A percentile compares a stretch with the other conserved stretches of the same genome.
Evolutionary conservation across 1,140 invertebrate genomes (phyloP).

Genomic region (Steinernema feltiae): DNA sequence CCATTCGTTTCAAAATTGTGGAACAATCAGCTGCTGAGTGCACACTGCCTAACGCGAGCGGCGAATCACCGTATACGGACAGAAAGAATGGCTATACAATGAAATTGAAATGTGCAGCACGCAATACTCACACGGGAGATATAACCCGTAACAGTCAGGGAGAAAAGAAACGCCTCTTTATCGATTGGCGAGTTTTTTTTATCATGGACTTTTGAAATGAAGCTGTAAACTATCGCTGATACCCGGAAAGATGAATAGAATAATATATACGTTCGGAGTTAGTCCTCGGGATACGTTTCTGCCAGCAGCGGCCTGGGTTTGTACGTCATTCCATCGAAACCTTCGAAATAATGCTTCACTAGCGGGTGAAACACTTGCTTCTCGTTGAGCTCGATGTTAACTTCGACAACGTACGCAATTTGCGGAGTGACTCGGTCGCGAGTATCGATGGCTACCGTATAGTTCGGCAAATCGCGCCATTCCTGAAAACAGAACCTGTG

Average conservation of each 20-base stretch:
- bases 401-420: conserved; percentile 59
- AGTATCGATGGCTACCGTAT: conserved; percentile 60
- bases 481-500: conserved; percentile 55
- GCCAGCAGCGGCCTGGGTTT: background rate
- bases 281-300: background rate
- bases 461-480: conserved; percentile 59
- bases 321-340: conserved; percentile 33
- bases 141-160: background rate
- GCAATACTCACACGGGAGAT: background rate
- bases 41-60: background rate
- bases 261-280: background rate
- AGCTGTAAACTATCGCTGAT: background rate
- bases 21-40: background rate
- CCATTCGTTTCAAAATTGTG: conserved; percentile 14
- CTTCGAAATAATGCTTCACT: conserved; percentile 46
- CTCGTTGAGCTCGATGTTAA: conserved; percentile 58
- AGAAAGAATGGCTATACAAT: too few species aligned
- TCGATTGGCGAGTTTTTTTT: background rate
- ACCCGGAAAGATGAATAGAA: background rate
- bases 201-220: too few species aligned
- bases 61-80: background rate
- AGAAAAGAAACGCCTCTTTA: background rate
- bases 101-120: too few species aligned
- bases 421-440: conserved; percentile 58
- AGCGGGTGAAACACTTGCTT: conserved; percentile 51